Percentiles rank a stretch among this genome's conserved stretches.
Evolutionary conservation across 1,140 invertebrate species (phyloP).

Genomic region (Adelges cooleyi): DNA sequence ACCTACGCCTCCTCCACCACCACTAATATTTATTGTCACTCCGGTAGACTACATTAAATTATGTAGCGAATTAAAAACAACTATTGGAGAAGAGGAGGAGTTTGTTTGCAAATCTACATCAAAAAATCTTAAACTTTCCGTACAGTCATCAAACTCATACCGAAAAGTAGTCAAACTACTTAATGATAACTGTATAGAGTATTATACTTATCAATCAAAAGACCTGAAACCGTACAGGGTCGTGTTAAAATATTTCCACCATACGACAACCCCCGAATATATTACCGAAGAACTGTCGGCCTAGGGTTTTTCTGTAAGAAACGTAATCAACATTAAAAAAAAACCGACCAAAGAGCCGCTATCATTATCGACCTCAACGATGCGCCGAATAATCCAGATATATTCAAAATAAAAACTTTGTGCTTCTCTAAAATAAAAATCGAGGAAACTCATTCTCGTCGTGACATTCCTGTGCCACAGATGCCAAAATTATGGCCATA

Average conservation of each 20-base stretch:
- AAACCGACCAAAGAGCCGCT: background rate
- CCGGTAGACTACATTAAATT: background rate
- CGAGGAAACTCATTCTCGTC: no score
- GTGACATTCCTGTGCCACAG: background rate
- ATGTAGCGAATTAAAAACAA: background rate
- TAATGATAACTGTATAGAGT: background rate
- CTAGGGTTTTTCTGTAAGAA: background rate
- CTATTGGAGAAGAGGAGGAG: background rate
- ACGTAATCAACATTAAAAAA: no score
- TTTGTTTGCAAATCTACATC: background rate
- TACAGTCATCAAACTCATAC: background rate
- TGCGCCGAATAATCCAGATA: background rate
- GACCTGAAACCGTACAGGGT: background rate
- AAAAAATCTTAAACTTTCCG: background rate
- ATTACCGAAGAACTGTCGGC: background rate
- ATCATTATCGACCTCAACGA: background rate
- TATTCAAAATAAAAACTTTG: background rate
- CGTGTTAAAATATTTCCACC: no score
- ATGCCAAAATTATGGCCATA: background rate
- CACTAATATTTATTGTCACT: background rate
- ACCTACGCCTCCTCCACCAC: no score
- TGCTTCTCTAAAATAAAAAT: no score
- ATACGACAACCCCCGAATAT: background rate
- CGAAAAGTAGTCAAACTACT: no score
- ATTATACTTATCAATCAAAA: background rate